Conservation (phyloP, 1,140 invertebrate species). For the Lasioglossum baleicum region DNA sequence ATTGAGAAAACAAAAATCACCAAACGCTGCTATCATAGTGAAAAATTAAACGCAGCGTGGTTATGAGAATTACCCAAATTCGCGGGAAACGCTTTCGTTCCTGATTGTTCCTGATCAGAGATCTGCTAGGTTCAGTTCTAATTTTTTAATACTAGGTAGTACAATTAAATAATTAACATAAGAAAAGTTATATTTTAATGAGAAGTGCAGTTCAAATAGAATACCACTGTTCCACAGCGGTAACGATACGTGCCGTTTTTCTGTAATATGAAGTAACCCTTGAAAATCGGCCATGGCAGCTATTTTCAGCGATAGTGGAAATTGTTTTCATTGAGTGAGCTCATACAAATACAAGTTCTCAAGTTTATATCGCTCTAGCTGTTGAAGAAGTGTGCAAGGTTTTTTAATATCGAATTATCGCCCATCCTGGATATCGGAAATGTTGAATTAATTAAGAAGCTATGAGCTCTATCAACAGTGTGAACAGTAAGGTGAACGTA, state of each 20-base stretch:
- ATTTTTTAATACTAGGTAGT: constrained; percentile 34
- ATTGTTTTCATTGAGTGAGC: constrained; percentile 47
- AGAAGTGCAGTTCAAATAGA: background rate
- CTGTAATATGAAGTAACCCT: constrained; percentile 44
- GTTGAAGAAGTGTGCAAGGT: constrained; percentile 8
- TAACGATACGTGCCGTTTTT: background rate
- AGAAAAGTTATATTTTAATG: background rate
- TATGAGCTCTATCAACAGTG: constrained; percentile 47
- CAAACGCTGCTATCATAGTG: constrained; percentile 25
- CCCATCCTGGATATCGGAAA: constrained; percentile 1
- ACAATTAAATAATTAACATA: background rate
- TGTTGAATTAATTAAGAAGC: constrained; percentile 35
- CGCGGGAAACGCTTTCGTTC: constrained; percentile 61
- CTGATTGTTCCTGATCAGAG: constrained; percentile 25
- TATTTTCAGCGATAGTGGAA: constrained; percentile 51
- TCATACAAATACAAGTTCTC: constrained; percentile 2
- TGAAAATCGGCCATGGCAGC: constrained; percentile 49
- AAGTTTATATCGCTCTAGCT: constrained; percentile 2
- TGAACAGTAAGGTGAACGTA: constrained; percentile 35
- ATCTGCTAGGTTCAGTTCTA: constrained; percentile 26
- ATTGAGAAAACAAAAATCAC: constrained; percentile 31
- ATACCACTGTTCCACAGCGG: background rate
- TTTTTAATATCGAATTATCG: background rate
- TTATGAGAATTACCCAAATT: constrained; percentile 55
- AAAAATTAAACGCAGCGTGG: constrained; percentile 24